Base-by-base conservation (phyloP, 2,888 invertebrate genomes). In the Hanleya hanleyi region DNA sequence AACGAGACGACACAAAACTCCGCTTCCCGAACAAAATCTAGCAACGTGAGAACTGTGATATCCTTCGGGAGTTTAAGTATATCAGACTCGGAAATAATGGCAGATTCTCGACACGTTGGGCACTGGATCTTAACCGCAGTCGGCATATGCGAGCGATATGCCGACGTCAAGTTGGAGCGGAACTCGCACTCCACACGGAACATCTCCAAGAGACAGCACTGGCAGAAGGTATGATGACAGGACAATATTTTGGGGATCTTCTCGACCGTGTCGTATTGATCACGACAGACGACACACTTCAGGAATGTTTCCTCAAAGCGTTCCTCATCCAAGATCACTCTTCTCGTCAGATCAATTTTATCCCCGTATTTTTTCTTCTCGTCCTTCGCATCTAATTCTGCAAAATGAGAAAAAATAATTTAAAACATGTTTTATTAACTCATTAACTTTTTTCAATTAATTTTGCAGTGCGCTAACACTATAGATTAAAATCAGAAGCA, bases 161-260 rank as follows among this genome's bases (percentile, higher is more conserved):
- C 87, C 0, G 86, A 86, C 5, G 86, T 85, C 29, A 87, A 77
- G 6, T 82, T 83, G 69, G 84, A 84, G 7, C 87, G 76, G 72
- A 83, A 86, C 71, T 87, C 87, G 3, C 87, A 86, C 71, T 87
- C 87, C 15, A 87, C 87, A 6, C 87, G 80, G 74, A 86, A 86
- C 86, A 88, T 86, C 78, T 89, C 87, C 18, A 81, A 77, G 15
- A 90, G 83, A 66, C 90, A 90, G 51, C 88, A 87, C 71, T 89
- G 80, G 74, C 90, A 90, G 81, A 89, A 90, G 1, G 90, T 89
- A 79, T 90, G 90, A 69, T 90, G 90, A 73, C 90, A 90, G 26
- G 88, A 88, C n/a, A 90, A 79, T 84, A 89, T 89, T 77, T 89
- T 89, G 35, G 90, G 90, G 51, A 86, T 77, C 75, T 88, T 88